Evolutionary conservation across 2,113 vertebrate species (phyloP), one percentile per base, ranked within the genome.

Genomic region (Semicossyphus pulcher): DNA sequence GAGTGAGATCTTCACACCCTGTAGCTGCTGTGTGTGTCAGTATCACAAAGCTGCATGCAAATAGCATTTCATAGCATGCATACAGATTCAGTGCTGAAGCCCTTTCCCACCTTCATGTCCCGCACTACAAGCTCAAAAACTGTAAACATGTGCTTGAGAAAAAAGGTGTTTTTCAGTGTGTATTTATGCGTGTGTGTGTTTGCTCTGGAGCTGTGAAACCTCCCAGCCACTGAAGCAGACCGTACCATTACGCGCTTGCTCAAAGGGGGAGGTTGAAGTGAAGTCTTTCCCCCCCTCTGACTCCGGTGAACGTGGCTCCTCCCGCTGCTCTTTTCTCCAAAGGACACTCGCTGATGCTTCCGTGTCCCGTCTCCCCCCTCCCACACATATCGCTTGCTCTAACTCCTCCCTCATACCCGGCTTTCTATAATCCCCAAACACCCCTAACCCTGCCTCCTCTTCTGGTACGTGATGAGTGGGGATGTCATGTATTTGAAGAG

Each of bases 211-310:
- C 75, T 80, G 72, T 84, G 70, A 78, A 57, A 70, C 31, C 67
- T 69, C 52, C 15, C 58, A 71, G 52, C 34, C 69, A 65, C 56
- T 31, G 2, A 68, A 25, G 31, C 63, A 48, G 88, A 78, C 51
- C 23, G 58, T 77, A 83, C 93, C 91, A 93, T 53, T 20, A 37
- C 26, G 29, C n/a, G n/a, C n/a, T 1, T 31, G 9, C 16, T 10
- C 16, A 52, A 9, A 29, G 66, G 71, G 18, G 60, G 80, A 42
- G 28, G 59, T n/a, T 59, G 56, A 48, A 57, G 16, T 28, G 34
- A 20, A 44, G 3, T 25, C 21, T 44, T 23, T 12, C 28, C 20
- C 39, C 72, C 75, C 80, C 87, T 64, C 61, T 66, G 49, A 11
- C 45, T 69, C 16, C 5, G 4, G 20, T 23, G 2, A 4, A 32